A percentile compares a stretch with the other conserved stretches of the same genome.
These are phyloP conservation scores for Saguinus oedipus DNA, from an alignment of 2,797 vertebrate genomes.

Conservation along the genomic window DNA sequence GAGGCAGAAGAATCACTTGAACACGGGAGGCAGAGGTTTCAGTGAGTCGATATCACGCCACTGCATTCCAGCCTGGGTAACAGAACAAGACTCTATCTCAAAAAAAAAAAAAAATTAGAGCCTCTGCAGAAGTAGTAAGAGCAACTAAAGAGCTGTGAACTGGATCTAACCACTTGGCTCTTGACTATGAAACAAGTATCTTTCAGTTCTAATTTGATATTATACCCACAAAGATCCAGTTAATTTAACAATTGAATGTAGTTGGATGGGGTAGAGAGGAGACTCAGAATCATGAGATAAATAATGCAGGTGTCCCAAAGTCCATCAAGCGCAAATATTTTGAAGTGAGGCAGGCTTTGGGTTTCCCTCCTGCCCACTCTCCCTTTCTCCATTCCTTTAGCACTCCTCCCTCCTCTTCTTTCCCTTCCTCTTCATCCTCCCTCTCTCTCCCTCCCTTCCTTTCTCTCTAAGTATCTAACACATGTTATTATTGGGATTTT, in stretches of 20 bases:
- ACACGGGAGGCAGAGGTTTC: background rate
- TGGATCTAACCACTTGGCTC: background rate
- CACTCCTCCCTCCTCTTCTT: background rate
- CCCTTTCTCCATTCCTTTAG: background rate
- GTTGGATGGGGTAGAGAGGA: background rate
- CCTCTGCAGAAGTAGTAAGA: background rate
- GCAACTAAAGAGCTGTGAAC: constrained; percentile 6
- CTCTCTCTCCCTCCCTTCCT: too few relatives aligned
- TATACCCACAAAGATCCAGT: constrained; percentile 11
- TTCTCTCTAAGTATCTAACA: background rate
- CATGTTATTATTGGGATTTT: background rate
- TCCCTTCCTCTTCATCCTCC: background rate
- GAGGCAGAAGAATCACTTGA: background rate
- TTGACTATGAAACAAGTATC: background rate
- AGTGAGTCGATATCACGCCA: background rate
- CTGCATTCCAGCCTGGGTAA: background rate
- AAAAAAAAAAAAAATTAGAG: background rate
- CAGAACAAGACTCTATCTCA: background rate
- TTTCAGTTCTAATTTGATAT: background rate
- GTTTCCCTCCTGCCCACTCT: background rate
- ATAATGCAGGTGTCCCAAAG: background rate
- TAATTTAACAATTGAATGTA: constrained; percentile 31
- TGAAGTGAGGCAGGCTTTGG: background rate
- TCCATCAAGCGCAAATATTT: background rate
- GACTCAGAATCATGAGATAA: constrained; percentile 19